These are phyloP conservation scores for Poicephalus meyeri DNA, from an alignment of 2,113 vertebrate genomes.

Conservation along the genomic window DNA sequence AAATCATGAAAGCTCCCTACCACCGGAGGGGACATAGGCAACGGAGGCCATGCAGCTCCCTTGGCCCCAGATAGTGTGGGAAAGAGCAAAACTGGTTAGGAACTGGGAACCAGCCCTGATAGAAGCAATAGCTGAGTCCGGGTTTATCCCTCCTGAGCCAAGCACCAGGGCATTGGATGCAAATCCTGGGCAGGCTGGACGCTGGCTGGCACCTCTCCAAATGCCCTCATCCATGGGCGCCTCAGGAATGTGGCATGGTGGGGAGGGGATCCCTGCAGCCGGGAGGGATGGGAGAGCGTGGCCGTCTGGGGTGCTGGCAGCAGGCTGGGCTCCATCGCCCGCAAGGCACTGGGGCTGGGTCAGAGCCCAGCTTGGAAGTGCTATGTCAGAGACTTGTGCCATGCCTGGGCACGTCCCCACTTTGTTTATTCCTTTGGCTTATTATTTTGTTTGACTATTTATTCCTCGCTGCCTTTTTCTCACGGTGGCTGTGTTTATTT, in stretches of 20 bases:
- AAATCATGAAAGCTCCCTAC: not conserved
- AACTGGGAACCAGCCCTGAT: not conserved
- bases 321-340: not conserved
- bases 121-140: not conserved
- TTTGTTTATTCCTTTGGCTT: conserved; percentile 53
- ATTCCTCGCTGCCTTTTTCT: conserved; percentile 51
- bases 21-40: not conserved
- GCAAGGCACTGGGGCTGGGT: not conserved
- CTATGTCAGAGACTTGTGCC: not conserved
- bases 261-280: conserved; percentile 33
- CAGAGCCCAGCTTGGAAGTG: not conserved
- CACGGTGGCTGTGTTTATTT: conserved; percentile 54
- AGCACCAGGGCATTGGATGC: not conserved
- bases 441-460: conserved; percentile 58
- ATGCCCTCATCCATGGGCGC: not conserved
- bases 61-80: conserved; percentile 13
- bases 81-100: conserved; percentile 10
- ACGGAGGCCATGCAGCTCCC: not conserved
- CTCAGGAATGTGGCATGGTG: not conserved
- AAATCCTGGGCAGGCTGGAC: not conserved
- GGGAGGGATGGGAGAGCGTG: not conserved
- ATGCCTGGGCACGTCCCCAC: conserved; percentile 8
- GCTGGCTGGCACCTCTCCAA: conserved; percentile 9
- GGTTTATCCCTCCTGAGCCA: not conserved
- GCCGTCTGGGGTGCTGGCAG: not conserved